Percentiles rank a stretch among this genome's conserved stretches.
These are phyloP conservation scores for Lepidurus packardi DNA, from an alignment of 1,140 invertebrate species.

Conservation along the genomic window DNA sequence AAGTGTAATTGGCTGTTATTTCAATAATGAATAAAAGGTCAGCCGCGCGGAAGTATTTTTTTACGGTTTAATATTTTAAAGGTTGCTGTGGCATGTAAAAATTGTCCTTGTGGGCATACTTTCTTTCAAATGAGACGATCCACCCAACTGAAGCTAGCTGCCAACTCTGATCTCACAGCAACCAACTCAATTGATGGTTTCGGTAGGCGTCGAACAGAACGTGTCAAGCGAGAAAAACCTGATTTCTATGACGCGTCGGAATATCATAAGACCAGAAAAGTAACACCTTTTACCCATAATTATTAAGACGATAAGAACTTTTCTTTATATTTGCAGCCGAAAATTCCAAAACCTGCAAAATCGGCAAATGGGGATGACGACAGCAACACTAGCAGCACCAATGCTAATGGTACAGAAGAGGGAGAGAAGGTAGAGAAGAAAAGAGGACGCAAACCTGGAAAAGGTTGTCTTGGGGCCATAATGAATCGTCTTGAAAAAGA, in stretches of 20 bases:
- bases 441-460: not conserved
- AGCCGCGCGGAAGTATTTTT: too few species aligned
- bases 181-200: conserved; percentile 39
- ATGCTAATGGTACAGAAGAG: not conserved
- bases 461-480: conserved; percentile 11
- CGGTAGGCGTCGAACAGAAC: conserved; percentile 58
- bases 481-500: not conserved
- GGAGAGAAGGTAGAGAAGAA: conserved; percentile 8
- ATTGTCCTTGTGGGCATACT: conserved; percentile 69
- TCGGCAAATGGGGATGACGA: not conserved
- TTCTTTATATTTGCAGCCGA: not conserved
- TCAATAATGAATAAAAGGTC: too few species aligned
- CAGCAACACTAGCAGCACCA: not conserved
- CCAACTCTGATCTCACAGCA: conserved; percentile 4
- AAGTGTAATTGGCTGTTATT: not conserved
- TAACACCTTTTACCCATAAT: conserved; percentile 37
- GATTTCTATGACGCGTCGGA: conserved; percentile 77
- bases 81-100: conserved; percentile 73
- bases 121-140: conserved; percentile 64
- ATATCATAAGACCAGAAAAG: conserved; percentile 62
- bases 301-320: not conserved
- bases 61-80: conserved; percentile 40
- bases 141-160: conserved; percentile 36
- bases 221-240: conserved; percentile 68
- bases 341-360: not conserved